A percentile compares a stretch with the other conserved stretches of the same genome.
phyloP scores from a whole-genome alignment of 35 echinoderm and acorn worm species.

The Apostichopus californicus region DNA sequence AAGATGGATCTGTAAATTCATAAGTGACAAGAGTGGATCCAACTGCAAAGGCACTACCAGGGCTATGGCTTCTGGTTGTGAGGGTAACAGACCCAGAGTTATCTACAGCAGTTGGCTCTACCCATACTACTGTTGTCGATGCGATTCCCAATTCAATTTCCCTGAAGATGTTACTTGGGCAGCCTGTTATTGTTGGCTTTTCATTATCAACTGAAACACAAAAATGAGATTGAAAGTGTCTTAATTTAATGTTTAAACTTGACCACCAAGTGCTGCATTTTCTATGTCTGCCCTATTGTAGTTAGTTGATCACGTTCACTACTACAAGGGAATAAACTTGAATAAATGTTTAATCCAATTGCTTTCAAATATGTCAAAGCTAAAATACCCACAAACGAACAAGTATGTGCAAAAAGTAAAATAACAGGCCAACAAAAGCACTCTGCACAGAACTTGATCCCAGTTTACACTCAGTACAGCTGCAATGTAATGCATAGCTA shows the following conservation, averaged over 20 bases:
- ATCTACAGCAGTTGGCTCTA: slow-evolving; percentile 32
- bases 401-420: not conserved
- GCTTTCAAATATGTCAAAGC: too few species aligned
- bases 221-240: too few species aligned
- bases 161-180: not conserved
- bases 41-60: slow-evolving; percentile 1
- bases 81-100: slow-evolving; percentile 22
- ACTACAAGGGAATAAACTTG: too few species aligned
- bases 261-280: too few species aligned
- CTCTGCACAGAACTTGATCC: not conserved
- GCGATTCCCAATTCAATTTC: not conserved
- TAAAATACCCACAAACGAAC: too few species aligned
- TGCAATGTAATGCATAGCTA: not conserved
- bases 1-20: not conserved
- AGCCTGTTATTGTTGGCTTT: slow-evolving; percentile 43
- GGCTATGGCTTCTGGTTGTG: not conserved
- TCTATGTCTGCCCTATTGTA: too few species aligned
- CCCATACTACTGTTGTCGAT: not conserved
- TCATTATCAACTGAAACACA: too few species aligned
- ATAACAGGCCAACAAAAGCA: not conserved
- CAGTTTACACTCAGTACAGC: not conserved
- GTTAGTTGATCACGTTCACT: too few species aligned
- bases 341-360: too few species aligned
- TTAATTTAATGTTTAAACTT: too few species aligned
- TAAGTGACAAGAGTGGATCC: slow-evolving; percentile 34